Percentiles rank a stretch among this genome's conserved stretches.
Evolutionary conservation across 2,113 vertebrate genomes (phyloP).

Genomic region (Tautogolabrus adspersus): DNA sequence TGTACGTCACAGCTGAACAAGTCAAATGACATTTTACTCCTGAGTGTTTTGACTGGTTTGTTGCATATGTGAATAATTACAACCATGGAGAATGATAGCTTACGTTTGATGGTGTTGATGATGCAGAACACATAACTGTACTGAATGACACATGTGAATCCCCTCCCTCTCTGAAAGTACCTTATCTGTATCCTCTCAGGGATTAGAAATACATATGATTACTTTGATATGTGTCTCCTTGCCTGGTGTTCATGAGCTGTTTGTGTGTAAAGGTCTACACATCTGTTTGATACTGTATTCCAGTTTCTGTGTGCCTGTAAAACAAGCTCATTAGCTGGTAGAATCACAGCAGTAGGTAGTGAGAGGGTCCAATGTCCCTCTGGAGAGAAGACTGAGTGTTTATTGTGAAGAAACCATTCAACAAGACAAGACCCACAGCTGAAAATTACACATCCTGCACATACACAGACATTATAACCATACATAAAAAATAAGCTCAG

Average conservation of each 20-base stretch:
- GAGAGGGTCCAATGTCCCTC: slow-evolving; percentile 59
- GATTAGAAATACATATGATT: slow-evolving; percentile 37
- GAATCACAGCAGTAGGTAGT: slow-evolving; percentile 61
- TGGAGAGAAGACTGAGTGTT: slow-evolving; percentile 62
- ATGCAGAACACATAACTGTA: slow-evolving; percentile 57
- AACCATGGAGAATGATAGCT: slow-evolving; percentile 41
- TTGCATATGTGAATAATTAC: slow-evolving; percentile 74
- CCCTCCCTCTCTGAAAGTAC: neutral
- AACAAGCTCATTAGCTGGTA: slow-evolving; percentile 69
- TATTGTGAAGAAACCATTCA: slow-evolving; percentile 39
- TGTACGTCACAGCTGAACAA: slow-evolving; percentile 61
- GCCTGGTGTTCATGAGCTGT: slow-evolving; percentile 10
- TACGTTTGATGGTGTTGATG: slow-evolving; percentile 52
- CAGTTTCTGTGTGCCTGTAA: slow-evolving; percentile 43
- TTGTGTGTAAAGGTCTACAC: neutral
- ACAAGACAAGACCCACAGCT: slow-evolving; percentile 38
- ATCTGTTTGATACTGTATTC: slow-evolving; percentile 1
- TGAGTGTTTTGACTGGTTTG: slow-evolving; percentile 58
- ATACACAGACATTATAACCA: slow-evolving; percentile 10
- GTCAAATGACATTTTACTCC: slow-evolving; percentile 68
- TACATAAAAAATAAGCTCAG: neutral
- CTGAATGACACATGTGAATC: slow-evolving; percentile 22
- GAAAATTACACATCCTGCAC: slow-evolving; percentile 41
- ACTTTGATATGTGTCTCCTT: slow-evolving; percentile 29
- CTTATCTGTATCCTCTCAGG: slow-evolving; percentile 33